Percentiles rank a stretch among this genome's conserved stretches.
phyloP scores from a whole-genome alignment of 2,113 vertebrate genomes.

The Strix uralensis region DNA sequence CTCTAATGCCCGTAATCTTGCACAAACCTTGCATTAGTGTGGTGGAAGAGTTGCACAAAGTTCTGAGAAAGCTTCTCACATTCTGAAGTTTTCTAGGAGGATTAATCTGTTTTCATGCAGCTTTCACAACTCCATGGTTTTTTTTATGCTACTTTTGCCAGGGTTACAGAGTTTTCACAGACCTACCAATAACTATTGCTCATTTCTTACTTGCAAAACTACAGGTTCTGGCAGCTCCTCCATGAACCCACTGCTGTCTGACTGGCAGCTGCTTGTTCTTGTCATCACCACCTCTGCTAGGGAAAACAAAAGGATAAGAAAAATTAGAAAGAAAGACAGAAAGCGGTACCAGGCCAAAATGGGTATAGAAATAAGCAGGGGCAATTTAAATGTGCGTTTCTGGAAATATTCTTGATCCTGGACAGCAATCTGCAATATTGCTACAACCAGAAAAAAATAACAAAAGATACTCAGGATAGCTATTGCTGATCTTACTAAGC shows the following conservation, averaged over 20 bases:
- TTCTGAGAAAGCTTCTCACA: neutral
- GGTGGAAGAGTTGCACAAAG: neutral
- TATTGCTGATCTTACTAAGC: neutral
- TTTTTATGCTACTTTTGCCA: neutral
- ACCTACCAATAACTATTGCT: neutral
- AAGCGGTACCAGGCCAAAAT: neutral
- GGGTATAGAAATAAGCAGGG: neutral
- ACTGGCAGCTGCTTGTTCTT: slow-evolving; percentile 81
- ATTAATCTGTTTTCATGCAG: neutral
- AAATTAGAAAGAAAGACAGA: neutral
- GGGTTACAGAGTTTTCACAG: neutral
- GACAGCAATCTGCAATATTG: neutral
- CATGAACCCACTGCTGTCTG: slow-evolving; percentile 83
- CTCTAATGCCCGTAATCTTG: neutral
- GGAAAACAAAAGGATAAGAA: neutral
- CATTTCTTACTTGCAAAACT: slow-evolving; percentile 50
- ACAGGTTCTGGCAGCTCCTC: slow-evolving; percentile 74
- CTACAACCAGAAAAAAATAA: neutral
- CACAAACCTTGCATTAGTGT: neutral
- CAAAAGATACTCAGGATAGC: neutral
- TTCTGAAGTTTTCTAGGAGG: neutral
- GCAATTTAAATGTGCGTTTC: neutral
- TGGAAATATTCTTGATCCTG: neutral
- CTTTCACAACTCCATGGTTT: neutral
- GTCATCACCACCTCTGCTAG: slow-evolving; percentile 26